These are phyloP conservation scores for Hydrophis major DNA, from an alignment of 2,797 vertebrate genomes.

Conservation along the genomic window DNA sequence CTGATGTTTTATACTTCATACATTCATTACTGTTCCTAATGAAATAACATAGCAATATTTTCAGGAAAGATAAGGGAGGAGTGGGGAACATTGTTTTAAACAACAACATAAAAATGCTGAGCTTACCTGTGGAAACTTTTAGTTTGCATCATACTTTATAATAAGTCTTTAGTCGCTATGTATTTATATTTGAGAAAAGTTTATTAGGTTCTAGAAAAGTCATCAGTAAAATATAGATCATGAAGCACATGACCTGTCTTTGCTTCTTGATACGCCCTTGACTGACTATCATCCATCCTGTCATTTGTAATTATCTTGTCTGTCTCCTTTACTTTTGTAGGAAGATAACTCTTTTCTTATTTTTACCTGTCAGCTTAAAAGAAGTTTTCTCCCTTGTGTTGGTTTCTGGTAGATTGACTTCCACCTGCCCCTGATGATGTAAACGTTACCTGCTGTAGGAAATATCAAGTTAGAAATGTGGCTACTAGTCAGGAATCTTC, in stretches of 20 bases:
- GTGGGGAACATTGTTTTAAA: not conserved
- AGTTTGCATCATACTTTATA: not conserved
- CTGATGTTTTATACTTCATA: not conserved
- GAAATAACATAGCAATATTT: not conserved
- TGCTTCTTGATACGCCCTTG: slow-evolving; percentile 6
- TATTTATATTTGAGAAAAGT: not conserved
- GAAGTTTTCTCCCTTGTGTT: not conserved
- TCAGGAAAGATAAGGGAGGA: not conserved
- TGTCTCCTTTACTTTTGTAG: not conserved
- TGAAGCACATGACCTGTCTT: slow-evolving; percentile 8
- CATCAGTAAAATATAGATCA: slow-evolving; percentile 3
- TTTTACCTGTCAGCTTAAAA: not conserved
- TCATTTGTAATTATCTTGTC: not conserved
- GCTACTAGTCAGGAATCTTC: not conserved
- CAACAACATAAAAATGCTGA: not conserved
- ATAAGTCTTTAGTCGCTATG: not conserved
- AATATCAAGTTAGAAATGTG: not conserved
- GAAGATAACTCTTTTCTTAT: not conserved
- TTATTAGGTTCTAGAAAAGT: not conserved
- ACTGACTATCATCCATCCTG: slow-evolving; percentile 1
- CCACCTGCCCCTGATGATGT: not conserved
- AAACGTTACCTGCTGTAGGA: not conserved
- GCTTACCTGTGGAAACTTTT: not conserved
- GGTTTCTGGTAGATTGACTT: not conserved
- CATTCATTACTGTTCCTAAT: not conserved